Evolutionary conservation across 2,888 invertebrate genomes (phyloP).

Genomic region (Tetropium fuscum): DNA sequence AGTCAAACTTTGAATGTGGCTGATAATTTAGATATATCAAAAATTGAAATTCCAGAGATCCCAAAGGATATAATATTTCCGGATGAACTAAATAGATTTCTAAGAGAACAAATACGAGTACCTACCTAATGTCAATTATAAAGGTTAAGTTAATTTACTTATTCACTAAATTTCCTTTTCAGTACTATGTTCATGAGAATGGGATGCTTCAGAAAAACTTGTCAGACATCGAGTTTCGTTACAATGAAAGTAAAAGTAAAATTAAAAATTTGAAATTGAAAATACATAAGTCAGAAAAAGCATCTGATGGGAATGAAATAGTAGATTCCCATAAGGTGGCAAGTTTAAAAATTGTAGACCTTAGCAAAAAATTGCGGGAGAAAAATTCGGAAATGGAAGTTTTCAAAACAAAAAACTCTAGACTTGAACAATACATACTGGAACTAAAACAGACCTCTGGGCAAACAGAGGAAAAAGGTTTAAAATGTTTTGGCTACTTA

Average conservation of each 20-base stretch:
- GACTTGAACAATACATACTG: slow-evolving; percentile 68
- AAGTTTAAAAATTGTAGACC: slow-evolving; percentile 75
- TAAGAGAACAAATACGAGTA: slow-evolving; percentile 72
- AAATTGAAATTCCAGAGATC: slow-evolving; percentile 39
- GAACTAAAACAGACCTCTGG: slow-evolving; percentile 57
- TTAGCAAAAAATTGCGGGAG: slow-evolving; percentile 76
- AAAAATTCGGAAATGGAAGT: slow-evolving; percentile 73
- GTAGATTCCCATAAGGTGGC: slow-evolving; percentile 70
- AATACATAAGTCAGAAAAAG: slow-evolving; percentile 65
- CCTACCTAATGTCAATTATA: slow-evolving; percentile 30
- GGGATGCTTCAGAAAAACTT: slow-evolving; percentile 69
- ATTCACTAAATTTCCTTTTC: slow-evolving; percentile 33
- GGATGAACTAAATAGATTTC: slow-evolving; percentile 72
- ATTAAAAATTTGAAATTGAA: slow-evolving; percentile 59
- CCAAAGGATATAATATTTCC: slow-evolving; percentile 70
- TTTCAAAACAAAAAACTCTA: slow-evolving; percentile 71
- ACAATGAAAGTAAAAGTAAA: slow-evolving; percentile 32
- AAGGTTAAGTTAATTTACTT: slow-evolving; percentile 5
- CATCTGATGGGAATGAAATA: slow-evolving; percentile 66
- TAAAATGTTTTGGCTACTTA: neutral
- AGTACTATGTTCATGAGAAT: slow-evolving; percentile 71
- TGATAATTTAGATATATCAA: slow-evolving; percentile 29
- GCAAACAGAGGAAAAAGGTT: slow-evolving; percentile 20
- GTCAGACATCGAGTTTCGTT: slow-evolving; percentile 59
- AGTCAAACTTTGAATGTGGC: slow-evolving; percentile 26